Evolutionary conservation across 1,140 invertebrate species (phyloP).

Genomic region (Papilio polyxenes): DNA sequence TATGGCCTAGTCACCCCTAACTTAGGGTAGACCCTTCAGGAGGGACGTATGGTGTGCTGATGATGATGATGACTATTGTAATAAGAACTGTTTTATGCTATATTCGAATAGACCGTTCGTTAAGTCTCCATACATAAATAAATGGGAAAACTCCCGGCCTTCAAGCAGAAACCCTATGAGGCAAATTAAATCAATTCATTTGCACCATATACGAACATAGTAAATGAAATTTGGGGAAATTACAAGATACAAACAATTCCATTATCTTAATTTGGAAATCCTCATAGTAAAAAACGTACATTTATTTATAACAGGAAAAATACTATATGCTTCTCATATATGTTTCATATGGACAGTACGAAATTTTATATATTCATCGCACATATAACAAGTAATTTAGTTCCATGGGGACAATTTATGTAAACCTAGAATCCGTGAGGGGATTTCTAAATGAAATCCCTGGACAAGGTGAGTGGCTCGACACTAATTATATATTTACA

Average conservation of each 20-base stretch:
- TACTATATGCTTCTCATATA: not conserved
- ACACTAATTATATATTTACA: not conserved
- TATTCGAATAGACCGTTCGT: not conserved
- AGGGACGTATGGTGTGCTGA: no score
- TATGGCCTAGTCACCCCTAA: no score
- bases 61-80: no score
- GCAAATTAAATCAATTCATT: not conserved
- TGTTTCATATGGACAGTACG: not conserved
- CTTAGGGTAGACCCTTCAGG: no score
- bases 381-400: not conserved
- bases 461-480: not conserved
- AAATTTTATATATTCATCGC: slow-evolving; percentile 1
- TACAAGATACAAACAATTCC: not conserved
- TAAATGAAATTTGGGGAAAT: not conserved
- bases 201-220: not conserved
- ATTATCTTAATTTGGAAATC: no score
- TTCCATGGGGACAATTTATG: slow-evolving; percentile 2
- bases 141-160: not conserved
- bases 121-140: not conserved
- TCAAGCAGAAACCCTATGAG: not conserved
- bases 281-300: no score
- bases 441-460: slow-evolving; percentile 3
- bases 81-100: no score
- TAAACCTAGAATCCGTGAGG: not conserved
- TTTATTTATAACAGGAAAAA: no score